Conservation (phyloP, 2,113 vertebrate species). For the Anarrhichthys ocellatus region DNA sequence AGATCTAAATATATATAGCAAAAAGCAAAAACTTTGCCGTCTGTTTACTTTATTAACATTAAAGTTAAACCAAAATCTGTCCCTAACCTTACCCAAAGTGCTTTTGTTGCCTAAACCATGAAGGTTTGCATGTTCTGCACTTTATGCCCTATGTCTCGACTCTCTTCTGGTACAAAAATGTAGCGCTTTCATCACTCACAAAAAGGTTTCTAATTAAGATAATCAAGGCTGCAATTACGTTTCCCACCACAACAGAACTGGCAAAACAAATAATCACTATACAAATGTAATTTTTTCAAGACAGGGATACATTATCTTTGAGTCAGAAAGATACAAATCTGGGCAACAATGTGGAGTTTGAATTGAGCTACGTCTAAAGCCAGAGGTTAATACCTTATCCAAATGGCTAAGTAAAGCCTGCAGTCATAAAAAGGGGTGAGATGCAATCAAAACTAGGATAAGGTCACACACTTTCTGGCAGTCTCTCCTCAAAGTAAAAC, state of each 20-base stretch:
- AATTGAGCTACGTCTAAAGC: background rate
- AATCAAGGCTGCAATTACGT: background rate
- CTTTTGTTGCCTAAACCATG: too few relatives aligned
- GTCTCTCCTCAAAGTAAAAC: constrained; percentile 4
- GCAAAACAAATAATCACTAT: background rate
- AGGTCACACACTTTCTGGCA: background rate
- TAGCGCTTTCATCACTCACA: background rate
- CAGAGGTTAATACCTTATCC: background rate
- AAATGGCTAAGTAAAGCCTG: background rate
- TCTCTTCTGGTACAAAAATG: background rate
- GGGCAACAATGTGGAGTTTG: background rate
- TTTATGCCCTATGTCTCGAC: too few relatives aligned
- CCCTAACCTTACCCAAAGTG: too few relatives aligned
- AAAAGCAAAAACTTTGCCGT: background rate
- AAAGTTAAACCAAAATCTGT: background rate
- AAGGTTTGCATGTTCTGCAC: too few relatives aligned
- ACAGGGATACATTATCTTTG: background rate
- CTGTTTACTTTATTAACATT: background rate
- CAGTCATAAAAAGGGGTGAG: background rate
- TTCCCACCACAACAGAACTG: background rate
- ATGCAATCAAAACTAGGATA: background rate
- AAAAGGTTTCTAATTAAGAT: background rate
- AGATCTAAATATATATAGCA: too few relatives aligned
- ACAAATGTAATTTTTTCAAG: background rate
- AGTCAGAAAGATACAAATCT: background rate